Percentiles rank a stretch among this genome's conserved stretches.
Evolutionary conservation across 2,888 invertebrate species (phyloP).

Genomic region (Trilocha varians): DNA sequence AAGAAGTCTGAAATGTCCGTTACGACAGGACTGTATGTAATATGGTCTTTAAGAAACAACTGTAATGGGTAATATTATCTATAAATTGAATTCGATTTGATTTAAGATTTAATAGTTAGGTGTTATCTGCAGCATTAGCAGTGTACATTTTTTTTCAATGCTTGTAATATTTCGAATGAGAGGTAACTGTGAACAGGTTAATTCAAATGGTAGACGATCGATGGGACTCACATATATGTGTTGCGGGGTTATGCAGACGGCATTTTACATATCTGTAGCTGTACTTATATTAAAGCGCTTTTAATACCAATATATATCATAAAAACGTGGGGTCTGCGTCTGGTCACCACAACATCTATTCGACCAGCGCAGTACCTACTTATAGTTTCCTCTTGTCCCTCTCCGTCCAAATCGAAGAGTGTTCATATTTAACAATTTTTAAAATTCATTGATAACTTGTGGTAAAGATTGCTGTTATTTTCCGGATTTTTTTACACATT

Average conservation of each 20-base stretch:
- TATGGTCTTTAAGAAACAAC: constrained; percentile 54
- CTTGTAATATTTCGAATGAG: constrained; percentile 36
- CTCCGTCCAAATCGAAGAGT: constrained; percentile 65
- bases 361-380: constrained; percentile 13
- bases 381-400: constrained; percentile 50
- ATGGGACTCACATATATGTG: constrained; percentile 28
- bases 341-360: no score
- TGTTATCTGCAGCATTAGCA: constrained; percentile 44
- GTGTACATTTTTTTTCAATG: constrained; percentile 39
- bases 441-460: constrained; percentile 31
- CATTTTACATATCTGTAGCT: constrained; percentile 13
- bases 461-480: constrained; percentile 13
- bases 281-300: constrained; percentile 9
- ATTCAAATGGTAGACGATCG: constrained; percentile 48
- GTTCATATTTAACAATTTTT: constrained; percentile 50
- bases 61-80: constrained; percentile 55
- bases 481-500: background rate
- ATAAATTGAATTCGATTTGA: constrained; percentile 51
- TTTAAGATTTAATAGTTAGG: constrained; percentile 62
- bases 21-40: constrained; percentile 52
- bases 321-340: background rate
- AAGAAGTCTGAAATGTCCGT: constrained; percentile 60
- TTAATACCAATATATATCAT: constrained; percentile 6
- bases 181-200: constrained; percentile 34
- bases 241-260: constrained; percentile 14